Conservation (phyloP, 1,140 invertebrate species). For the Phocides pigmalion region DNA sequence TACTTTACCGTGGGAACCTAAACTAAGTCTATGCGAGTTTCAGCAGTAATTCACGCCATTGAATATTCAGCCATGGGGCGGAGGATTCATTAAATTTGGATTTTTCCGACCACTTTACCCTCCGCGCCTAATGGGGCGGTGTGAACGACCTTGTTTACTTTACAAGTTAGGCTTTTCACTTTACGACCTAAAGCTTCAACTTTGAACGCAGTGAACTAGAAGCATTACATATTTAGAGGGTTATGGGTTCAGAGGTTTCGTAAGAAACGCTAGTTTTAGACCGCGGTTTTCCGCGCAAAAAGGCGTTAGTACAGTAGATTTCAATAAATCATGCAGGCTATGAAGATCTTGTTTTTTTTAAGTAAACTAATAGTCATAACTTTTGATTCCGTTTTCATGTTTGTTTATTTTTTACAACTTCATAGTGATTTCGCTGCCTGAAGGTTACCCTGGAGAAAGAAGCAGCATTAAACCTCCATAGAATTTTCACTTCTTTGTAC, state of each 20-base stretch:
- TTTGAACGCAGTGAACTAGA: constrained; percentile 3
- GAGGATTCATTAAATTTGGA: constrained; percentile 44
- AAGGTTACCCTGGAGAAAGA: too few species aligned
- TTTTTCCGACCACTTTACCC: constrained; percentile 33
- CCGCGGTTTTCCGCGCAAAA: background rate
- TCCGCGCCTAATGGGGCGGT: constrained; percentile 27
- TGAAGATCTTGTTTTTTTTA: too few species aligned
- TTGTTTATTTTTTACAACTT: too few species aligned
- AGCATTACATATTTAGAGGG: constrained; percentile 30
- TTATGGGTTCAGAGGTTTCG: background rate
- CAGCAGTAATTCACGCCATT: constrained; percentile 13
- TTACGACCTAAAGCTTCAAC: constrained; percentile 20
- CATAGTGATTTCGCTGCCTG: too few species aligned
- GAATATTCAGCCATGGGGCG: constrained; percentile 33
- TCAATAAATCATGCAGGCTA: too few species aligned
- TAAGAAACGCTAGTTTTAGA: too few species aligned
- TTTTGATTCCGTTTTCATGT: too few species aligned
- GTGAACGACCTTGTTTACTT: constrained; percentile 33
- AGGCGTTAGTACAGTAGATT: too few species aligned
- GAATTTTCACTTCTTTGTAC: too few species aligned
- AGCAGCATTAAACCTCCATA: too few species aligned
- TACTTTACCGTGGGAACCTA: background rate
- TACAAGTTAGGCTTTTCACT: constrained; percentile 32
- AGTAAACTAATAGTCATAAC: too few species aligned
- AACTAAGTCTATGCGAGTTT: constrained; percentile 16